These are phyloP conservation scores for Catajapyx aquilonaris DNA, from an alignment of 1,140 invertebrate genomes.

Conservation along the genomic window DNA sequence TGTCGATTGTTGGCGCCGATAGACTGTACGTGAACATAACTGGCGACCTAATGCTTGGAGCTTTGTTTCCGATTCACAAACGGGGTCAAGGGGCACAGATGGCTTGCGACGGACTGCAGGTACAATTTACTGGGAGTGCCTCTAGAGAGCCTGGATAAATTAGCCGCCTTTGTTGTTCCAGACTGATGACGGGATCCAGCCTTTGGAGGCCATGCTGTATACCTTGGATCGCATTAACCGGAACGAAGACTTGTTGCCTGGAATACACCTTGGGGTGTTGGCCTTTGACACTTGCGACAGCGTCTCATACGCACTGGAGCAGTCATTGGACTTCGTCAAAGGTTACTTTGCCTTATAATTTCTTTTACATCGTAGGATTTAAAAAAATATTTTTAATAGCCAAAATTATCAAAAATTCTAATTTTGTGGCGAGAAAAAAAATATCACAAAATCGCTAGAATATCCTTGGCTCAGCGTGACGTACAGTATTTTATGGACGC, in stretches of 20 bases:
- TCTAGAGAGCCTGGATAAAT: not conserved
- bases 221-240: constrained; percentile 29
- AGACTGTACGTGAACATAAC: constrained; percentile 20
- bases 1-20: constrained; percentile 6
- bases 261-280: constrained; percentile 25
- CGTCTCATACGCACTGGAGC: constrained; percentile 25
- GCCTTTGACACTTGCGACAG: constrained; percentile 31
- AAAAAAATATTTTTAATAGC: no score
- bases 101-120: constrained; percentile 29
- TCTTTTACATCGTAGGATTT: no score
- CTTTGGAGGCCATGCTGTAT: constrained; percentile 31
- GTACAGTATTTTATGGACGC: no score
- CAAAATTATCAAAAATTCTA: no score
- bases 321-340: constrained; percentile 30
- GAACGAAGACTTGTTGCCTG: constrained; percentile 24
- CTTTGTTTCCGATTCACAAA: constrained; percentile 30
- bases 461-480: no score
- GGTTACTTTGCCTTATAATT: no score
- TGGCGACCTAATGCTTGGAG: constrained; percentile 29
- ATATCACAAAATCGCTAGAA: no score
- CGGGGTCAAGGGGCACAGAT: constrained; percentile 15
- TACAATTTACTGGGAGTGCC: no score
- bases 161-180: constrained; percentile 11
- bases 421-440: no score
- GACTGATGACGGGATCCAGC: constrained; percentile 29